phyloP scores from a whole-genome alignment of 2,888 invertebrate genomes.

The Microchrysa polita region DNA sequence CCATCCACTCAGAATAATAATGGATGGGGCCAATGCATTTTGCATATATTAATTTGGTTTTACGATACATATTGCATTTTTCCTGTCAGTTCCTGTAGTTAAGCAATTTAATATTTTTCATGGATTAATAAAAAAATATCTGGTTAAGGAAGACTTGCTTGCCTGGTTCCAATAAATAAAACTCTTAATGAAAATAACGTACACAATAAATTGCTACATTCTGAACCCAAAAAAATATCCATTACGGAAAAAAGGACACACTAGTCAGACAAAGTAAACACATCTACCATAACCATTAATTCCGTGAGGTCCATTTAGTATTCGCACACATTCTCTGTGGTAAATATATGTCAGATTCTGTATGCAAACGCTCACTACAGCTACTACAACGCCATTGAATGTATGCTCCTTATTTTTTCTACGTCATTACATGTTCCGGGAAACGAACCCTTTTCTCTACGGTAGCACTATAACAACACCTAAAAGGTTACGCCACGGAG shows the following conservation, averaged over 20 bases:
- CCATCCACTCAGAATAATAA: too few species aligned
- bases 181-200: too few species aligned
- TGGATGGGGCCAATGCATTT: too few species aligned
- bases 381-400: not conserved
- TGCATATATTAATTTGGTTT: too few species aligned
- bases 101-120: too few species aligned
- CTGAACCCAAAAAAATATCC: too few species aligned
- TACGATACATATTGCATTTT: too few species aligned
- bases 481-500: slow-evolving; percentile 1
- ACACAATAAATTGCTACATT: too few species aligned
- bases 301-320: slow-evolving; percentile 39
- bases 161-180: too few species aligned
- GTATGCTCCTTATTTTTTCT: slow-evolving; percentile 14
- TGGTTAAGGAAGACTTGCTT: too few species aligned
- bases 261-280: slow-evolving; percentile 5
- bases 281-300: slow-evolving; percentile 35
- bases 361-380: slow-evolving; percentile 18
- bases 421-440: not conserved
- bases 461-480: not conserved
- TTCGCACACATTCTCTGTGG: slow-evolving; percentile 29
- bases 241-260: slow-evolving; percentile 19
- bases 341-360: slow-evolving; percentile 21
- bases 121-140: too few species aligned
- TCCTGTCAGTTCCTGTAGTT: too few species aligned
- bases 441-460: not conserved